Percentiles rank a stretch among this genome's conserved stretches.
phyloP scores from a whole-genome alignment of 2,113 vertebrate genomes.

The Otolemur garnettii region DNA sequence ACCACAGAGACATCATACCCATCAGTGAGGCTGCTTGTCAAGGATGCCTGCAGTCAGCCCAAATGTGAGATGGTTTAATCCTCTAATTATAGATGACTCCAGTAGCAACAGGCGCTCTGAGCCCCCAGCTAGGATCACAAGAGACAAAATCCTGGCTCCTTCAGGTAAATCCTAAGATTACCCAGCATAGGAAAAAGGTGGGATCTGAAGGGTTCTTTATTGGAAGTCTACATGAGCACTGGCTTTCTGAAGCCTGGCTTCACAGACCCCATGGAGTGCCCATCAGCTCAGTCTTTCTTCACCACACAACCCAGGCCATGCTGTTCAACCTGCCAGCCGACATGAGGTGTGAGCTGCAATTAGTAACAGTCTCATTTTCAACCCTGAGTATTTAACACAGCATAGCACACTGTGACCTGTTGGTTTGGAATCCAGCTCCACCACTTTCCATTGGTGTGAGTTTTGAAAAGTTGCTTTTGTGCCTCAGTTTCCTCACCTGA shows the following conservation, averaged over 20 bases:
- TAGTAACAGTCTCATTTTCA: neutral
- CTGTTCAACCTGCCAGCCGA: neutral
- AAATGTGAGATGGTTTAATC: slow-evolving; percentile 79
- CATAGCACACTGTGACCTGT: neutral
- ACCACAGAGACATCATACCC: slow-evolving; percentile 10
- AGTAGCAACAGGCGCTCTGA: slow-evolving; percentile 64
- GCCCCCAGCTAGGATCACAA: slow-evolving; percentile 82
- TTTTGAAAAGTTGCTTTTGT: slow-evolving; percentile 12
- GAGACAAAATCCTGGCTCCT: slow-evolving; percentile 74
- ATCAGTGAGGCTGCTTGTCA: slow-evolving; percentile 64
- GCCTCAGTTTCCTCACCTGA: slow-evolving; percentile 29
- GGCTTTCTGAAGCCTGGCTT: slow-evolving; percentile 69
- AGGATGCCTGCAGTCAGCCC: slow-evolving; percentile 72
- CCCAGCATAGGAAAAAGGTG: slow-evolving; percentile 59
- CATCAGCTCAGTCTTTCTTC: slow-evolving; percentile 17
- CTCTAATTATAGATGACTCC: slow-evolving; percentile 80
- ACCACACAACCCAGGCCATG: neutral
- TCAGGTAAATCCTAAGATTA: slow-evolving; percentile 83
- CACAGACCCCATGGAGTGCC: neutral
- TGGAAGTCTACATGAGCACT: slow-evolving; percentile 53
- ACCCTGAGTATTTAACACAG: neutral
- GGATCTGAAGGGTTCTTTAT: slow-evolving; percentile 76
- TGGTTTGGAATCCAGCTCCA: neutral
- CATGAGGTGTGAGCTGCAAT: neutral
- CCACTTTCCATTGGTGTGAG: neutral